Conservation (phyloP, 2,888 invertebrate species). For the Bellardia bayeri region DNA sequence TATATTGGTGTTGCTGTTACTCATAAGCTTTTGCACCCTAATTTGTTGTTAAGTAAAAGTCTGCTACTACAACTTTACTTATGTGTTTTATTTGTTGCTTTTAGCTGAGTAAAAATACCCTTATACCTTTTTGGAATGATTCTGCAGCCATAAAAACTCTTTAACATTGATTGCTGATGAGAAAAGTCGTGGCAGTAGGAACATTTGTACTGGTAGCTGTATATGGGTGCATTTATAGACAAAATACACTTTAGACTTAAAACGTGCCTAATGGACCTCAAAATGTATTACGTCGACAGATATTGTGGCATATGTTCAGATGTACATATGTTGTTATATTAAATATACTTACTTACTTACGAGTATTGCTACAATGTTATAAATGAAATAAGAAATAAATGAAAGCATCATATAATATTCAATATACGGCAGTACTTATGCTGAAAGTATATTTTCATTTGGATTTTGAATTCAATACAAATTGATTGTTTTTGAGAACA, state of each 20-base stretch:
- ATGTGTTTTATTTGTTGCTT: background rate
- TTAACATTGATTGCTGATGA: slow-evolving; percentile 40
- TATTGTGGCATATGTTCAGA: background rate
- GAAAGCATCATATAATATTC: background rate
- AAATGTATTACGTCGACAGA: slow-evolving; percentile 49
- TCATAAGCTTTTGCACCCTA: slow-evolving; percentile 37
- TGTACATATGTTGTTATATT: too few relatives aligned
- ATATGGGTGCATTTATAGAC: background rate
- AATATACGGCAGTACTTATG: background rate
- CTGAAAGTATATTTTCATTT: slow-evolving; percentile 3
- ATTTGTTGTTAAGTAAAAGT: slow-evolving; percentile 47
- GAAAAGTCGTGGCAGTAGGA: background rate
- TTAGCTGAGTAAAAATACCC: background rate
- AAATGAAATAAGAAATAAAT: background rate
- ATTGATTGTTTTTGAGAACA: background rate
- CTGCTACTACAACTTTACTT: slow-evolving; percentile 23
- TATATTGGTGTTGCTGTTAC: background rate
- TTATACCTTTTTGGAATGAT: background rate
- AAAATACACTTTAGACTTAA: slow-evolving; percentile 36
- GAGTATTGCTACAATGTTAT: background rate
- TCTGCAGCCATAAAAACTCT: too few relatives aligned
- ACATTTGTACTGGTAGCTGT: background rate
- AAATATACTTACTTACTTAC: background rate
- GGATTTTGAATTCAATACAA: slow-evolving; percentile 6
- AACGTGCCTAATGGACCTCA: slow-evolving; percentile 69